Percentiles rank a stretch among this genome's conserved stretches.
Conservation (phyloP, 2,797 vertebrate species). For the Coregonus suidteri region DNA sequence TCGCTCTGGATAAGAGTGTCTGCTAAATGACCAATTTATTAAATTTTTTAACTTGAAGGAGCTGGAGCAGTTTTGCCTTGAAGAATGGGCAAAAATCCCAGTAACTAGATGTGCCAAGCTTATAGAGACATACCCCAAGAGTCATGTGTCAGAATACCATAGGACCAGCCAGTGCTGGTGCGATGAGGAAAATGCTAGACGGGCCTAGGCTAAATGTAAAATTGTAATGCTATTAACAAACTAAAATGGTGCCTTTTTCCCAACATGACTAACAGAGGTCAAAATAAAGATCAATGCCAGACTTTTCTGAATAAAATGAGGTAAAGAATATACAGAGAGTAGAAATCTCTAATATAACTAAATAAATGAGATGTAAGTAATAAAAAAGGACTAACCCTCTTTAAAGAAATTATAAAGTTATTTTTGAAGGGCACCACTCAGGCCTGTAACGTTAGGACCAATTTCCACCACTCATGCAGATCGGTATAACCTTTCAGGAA, state of each 20-base stretch:
- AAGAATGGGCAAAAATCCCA: too few species aligned
- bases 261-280: background rate
- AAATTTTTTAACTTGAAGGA: too few species aligned
- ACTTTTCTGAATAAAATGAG: background rate
- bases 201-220: background rate
- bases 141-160: background rate
- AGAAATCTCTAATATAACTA: background rate
- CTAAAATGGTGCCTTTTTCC: background rate
- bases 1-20: too few species aligned
- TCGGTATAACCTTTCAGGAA: background rate
- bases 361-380: background rate
- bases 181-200: background rate
- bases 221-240: background rate
- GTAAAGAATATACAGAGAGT: background rate
- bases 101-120: too few species aligned
- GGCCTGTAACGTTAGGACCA: too few species aligned
- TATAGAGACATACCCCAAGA: too few species aligned
- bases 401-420: background rate
- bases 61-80: too few species aligned
- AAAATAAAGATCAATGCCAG: background rate
- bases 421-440: background rate
- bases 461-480: background rate
- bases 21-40: too few species aligned
- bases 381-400: background rate
- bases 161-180: background rate